phyloP scores from a whole-genome alignment of 2,113 vertebrate species.

The Patagioenas fasciata region DNA sequence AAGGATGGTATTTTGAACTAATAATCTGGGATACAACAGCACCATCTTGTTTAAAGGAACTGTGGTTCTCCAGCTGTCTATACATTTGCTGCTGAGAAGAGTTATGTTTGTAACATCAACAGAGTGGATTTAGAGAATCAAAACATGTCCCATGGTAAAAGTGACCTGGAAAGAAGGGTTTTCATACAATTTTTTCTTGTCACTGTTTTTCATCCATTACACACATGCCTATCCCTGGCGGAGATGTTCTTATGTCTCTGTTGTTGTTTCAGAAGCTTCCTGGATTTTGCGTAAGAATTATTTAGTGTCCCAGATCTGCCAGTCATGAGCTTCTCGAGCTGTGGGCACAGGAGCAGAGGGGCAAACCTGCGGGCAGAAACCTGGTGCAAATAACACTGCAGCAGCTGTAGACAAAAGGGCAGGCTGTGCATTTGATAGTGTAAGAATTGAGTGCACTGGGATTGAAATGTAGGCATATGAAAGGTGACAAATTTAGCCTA shows the following conservation, averaged over 20 bases:
- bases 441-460: background rate
- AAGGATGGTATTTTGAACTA: background rate
- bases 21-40: background rate
- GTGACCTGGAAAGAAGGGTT: background rate
- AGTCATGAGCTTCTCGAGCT: slow-evolving; percentile 25
- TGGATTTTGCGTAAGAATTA: background rate
- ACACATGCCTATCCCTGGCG: background rate
- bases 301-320: slow-evolving; percentile 61
- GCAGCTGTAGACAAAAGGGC: slow-evolving; percentile 42
- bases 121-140: background rate
- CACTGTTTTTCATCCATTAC: background rate
- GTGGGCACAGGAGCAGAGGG: background rate
- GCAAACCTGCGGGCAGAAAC: slow-evolving; percentile 37
- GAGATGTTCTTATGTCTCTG: background rate
- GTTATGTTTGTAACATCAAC: background rate
- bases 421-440: background rate
- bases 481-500: slow-evolving; percentile 42
- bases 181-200: background rate
- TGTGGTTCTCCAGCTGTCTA: background rate
- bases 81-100: background rate
- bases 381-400: background rate
- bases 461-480: slow-evolving; percentile 25
- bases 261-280: slow-evolving; percentile 33
- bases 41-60: background rate
- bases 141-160: background rate